Evolutionary conservation across 2,888 invertebrate species (phyloP).

Genomic region (Leucania comma): DNA sequence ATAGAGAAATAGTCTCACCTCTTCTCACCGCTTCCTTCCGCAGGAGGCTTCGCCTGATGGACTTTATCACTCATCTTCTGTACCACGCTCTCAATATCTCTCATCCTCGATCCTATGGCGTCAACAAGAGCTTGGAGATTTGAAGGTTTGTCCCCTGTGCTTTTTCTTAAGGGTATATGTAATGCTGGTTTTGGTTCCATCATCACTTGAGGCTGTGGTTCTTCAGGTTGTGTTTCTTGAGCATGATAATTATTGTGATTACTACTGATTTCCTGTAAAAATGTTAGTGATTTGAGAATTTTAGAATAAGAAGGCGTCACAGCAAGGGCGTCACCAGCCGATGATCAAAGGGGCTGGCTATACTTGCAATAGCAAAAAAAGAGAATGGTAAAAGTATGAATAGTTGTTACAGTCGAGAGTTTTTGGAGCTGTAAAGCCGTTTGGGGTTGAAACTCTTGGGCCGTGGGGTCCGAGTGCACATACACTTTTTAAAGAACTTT

Average conservation of each 20-base stretch:
- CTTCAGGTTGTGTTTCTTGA: slow-evolving; percentile 62
- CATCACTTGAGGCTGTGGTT: slow-evolving; percentile 11
- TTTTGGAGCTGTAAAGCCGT: no score
- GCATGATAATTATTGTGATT: slow-evolving; percentile 45
- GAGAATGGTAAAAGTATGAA: no score
- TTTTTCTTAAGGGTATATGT: slow-evolving; percentile 41
- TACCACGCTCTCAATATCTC: slow-evolving; percentile 83
- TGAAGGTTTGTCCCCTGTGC: slow-evolving; percentile 63
- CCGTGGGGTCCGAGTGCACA: no score
- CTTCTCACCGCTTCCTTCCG: slow-evolving; percentile 70
- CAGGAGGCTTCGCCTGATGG: slow-evolving; percentile 67
- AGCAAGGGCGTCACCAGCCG: no score
- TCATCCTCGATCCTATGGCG: slow-evolving; percentile 85
- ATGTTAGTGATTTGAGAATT: neutral
- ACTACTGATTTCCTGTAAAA: slow-evolving; percentile 31
- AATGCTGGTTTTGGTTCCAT: slow-evolving; percentile 40
- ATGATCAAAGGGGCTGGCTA: no score
- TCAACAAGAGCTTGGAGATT: slow-evolving; percentile 84
- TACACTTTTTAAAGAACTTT: no score
- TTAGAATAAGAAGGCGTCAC: no score
- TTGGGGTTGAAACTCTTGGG: no score
- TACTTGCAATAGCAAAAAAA: no score
- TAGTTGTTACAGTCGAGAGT: no score
- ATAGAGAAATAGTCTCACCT: slow-evolving; percentile 62
- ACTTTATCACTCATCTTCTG: slow-evolving; percentile 86